Conservation (phyloP, 1,140 invertebrate species). For the Trachymyrmex septentrionalis region DNA sequence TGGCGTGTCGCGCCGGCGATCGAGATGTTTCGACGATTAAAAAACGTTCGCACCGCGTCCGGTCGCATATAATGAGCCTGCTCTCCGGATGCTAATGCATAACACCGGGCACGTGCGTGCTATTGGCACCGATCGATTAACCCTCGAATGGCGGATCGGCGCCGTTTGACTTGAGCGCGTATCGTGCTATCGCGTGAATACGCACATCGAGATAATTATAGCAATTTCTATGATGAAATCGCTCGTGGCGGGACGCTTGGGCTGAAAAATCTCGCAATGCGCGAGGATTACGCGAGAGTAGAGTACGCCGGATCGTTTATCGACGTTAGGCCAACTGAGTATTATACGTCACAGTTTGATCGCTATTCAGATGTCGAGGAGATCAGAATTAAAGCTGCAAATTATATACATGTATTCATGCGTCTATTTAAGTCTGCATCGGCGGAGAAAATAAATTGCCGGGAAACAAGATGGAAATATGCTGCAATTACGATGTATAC, state of each 20-base stretch:
- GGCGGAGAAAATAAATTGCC: conserved; percentile 2
- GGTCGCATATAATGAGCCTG: conserved; percentile 30
- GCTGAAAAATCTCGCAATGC: conserved; percentile 8
- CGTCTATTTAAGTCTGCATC: not conserved
- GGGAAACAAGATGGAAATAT: not conserved
- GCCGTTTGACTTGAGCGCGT: conserved; percentile 28
- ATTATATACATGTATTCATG: not conserved
- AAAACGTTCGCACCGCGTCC: conserved; percentile 18
- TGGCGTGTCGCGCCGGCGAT: conserved; percentile 30
- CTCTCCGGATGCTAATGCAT: conserved; percentile 39
- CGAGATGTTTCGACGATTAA: conserved; percentile 56
- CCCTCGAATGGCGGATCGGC: conserved; percentile 37
- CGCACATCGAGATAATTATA: conserved; percentile 38
- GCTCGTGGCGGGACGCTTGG: not conserved
- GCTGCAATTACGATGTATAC: not conserved
- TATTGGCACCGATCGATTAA: conserved; percentile 41
- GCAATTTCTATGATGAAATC: conserved; percentile 58
- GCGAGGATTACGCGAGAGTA: conserved; percentile 21
- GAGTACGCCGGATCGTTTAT: not conserved
- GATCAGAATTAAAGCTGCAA: conserved; percentile 8
- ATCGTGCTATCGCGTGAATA: conserved; percentile 21
- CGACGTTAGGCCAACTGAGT: not conserved
- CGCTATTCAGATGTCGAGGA: not conserved
- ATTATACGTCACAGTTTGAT: not conserved
- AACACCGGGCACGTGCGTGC: conserved; percentile 47